Evolutionary conservation across 2,888 invertebrate species (phyloP).

Genomic region (Chrysolina americana): DNA sequence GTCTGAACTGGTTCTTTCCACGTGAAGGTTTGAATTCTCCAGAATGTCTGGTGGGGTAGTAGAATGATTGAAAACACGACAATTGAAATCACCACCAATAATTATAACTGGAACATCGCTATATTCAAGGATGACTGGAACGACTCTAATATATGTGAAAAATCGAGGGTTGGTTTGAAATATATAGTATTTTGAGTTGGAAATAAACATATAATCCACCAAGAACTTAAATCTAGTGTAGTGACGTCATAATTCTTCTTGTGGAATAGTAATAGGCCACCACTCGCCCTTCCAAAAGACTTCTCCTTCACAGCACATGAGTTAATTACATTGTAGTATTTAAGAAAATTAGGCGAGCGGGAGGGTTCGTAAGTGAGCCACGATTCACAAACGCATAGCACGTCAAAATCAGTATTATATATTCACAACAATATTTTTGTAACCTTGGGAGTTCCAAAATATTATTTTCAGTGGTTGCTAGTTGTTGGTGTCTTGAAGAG

Average conservation of each 20-base stretch:
- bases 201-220: conserved; percentile 12
- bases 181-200: not conserved
- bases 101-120: conserved; percentile 1
- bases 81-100: conserved; percentile 12
- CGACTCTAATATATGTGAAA: too few relatives aligned
- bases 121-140: not conserved
- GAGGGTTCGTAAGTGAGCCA: conserved; percentile 8
- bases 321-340: conserved; percentile 10
- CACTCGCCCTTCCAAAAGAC: conserved; percentile 10
- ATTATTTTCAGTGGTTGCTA: conserved; percentile 7
- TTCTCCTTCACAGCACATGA: not conserved
- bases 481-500: not conserved
- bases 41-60: not conserved
- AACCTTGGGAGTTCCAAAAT: not conserved
- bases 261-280: conserved; percentile 7
- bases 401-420: not conserved
- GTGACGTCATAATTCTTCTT: not conserved
- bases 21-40: not conserved
- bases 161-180: conserved; percentile 8
- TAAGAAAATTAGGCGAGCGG: not conserved
- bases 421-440: conserved; percentile 12
- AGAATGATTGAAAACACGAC: not conserved
- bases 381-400: not conserved
- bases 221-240: conserved; percentile 6
- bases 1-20: too few relatives aligned